phyloP scores from a whole-genome alignment of 2,113 vertebrate genomes.

The Spermophilus dauricus region DNA sequence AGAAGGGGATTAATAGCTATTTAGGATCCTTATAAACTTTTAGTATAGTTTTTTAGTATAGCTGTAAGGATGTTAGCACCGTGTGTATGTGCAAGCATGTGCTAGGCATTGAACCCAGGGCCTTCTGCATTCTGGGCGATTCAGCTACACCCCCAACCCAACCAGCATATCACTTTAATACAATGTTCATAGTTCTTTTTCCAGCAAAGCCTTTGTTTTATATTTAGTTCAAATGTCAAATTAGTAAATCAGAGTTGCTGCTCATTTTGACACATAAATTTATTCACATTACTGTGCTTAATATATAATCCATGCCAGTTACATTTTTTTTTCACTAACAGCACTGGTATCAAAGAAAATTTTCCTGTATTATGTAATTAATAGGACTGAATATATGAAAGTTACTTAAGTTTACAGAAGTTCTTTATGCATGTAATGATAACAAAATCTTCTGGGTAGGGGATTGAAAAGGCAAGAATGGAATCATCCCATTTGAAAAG shows the following conservation, averaged over 20 bases:
- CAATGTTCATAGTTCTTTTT: neutral
- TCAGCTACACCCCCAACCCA: neutral
- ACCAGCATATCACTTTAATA: neutral
- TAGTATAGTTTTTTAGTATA: neutral
- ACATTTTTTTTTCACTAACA: constrained; percentile 24
- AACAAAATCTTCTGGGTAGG: neutral
- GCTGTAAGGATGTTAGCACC: neutral
- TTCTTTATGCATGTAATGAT: neutral
- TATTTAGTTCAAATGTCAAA: constrained; percentile 50
- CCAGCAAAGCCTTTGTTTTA: constrained; percentile 2
- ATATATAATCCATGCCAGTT: neutral
- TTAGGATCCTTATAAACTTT: constrained; percentile 36
- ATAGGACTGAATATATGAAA: neutral
- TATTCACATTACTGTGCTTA: neutral
- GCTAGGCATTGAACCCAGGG: neutral
- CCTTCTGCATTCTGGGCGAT: neutral
- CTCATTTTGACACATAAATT: neutral
- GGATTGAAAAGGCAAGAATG: constrained; percentile 32
- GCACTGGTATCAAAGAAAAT: neutral
- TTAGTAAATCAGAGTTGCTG: neutral
- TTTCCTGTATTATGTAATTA: constrained; percentile 19
- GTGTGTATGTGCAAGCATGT: too few species aligned
- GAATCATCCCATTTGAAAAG: neutral
- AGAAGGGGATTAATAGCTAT: constrained; percentile 7
- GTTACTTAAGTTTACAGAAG: neutral